Evolutionary conservation across 2,797 vertebrate species (phyloP).

Genomic region (Cynodonichthys magdalenae): DNA sequence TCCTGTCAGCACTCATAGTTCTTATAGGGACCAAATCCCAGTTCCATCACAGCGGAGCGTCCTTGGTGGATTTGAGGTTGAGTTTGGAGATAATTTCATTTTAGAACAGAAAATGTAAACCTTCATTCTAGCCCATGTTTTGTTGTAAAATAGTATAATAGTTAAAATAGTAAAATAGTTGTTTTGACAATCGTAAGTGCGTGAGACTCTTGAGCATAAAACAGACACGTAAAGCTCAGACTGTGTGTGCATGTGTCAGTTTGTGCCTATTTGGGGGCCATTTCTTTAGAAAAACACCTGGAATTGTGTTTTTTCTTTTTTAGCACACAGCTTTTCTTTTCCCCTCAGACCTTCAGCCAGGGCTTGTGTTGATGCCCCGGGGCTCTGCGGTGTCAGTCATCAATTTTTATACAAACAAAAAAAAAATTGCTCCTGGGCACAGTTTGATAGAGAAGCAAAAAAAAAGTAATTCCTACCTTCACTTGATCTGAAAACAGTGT

Average conservation of each 20-base stretch:
- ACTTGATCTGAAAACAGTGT: slow-evolving; percentile 40
- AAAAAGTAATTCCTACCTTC: slow-evolving; percentile 30
- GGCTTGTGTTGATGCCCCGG: slow-evolving; percentile 39
- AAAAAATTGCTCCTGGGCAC: slow-evolving; percentile 53
- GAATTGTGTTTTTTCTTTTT: slow-evolving; percentile 38
- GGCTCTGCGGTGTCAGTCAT: slow-evolving; percentile 49
- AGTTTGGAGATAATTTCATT: background rate
- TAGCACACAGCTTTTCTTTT: slow-evolving; percentile 21
- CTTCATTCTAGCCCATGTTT: too few species aligned
- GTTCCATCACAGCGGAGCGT: too few species aligned
- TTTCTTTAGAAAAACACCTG: slow-evolving; percentile 34
- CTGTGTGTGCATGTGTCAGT: slow-evolving; percentile 6
- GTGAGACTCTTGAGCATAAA: slow-evolving; percentile 11
- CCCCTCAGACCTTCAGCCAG: slow-evolving; percentile 27
- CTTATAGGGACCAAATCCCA: too few species aligned
- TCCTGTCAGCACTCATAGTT: too few species aligned
- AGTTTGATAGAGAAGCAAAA: slow-evolving; percentile 40
- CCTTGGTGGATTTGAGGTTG: slow-evolving; percentile 6
- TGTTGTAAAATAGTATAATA: background rate
- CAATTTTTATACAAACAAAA: slow-evolving; percentile 58
- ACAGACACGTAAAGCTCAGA: background rate
- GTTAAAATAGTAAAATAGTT: too few species aligned
- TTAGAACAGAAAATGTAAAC: background rate
- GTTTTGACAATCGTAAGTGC: background rate
- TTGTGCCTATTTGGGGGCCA: slow-evolving; percentile 6